phyloP scores from a whole-genome alignment of 2,113 vertebrate genomes.

The Bubo blakistoni region DNA sequence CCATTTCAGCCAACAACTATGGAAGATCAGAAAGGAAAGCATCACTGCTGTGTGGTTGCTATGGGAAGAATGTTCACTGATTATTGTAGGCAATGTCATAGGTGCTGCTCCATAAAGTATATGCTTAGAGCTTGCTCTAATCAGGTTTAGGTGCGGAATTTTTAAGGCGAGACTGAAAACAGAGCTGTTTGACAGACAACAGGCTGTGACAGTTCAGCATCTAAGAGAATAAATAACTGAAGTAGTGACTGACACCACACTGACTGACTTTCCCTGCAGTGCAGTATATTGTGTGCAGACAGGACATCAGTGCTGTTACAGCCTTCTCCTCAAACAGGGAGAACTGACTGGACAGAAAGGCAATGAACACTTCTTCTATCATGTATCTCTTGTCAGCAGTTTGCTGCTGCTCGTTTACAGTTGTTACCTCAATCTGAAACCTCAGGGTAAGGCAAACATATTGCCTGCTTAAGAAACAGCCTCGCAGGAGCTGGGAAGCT shows the following conservation, averaged over 20 bases:
- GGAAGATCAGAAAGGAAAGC: neutral
- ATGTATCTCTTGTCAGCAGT: neutral
- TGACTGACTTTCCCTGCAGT: rapidly evolving
- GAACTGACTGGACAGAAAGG: neutral
- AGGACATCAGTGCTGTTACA: neutral
- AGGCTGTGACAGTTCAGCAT: neutral
- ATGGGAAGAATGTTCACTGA: neutral
- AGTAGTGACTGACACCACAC: neutral
- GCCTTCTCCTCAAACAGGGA: neutral
- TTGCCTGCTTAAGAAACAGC: neutral
- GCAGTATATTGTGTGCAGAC: neutral
- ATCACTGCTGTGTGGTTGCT: neutral
- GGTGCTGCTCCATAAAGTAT: neutral
- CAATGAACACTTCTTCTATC: neutral
- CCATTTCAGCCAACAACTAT: neutral
- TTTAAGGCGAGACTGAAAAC: neutral
- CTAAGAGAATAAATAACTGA: neutral
- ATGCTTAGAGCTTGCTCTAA: neutral
- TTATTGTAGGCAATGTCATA: neutral
- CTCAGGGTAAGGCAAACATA: neutral
- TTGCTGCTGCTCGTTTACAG: neutral
- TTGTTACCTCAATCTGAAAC: neutral
- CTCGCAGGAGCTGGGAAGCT: neutral
- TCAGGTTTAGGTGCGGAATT: neutral
- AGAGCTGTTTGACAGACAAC: neutral